These are phyloP conservation scores for Melitaea athalia DNA, from an alignment of 2,888 invertebrate genomes.

Conservation along the genomic window DNA sequence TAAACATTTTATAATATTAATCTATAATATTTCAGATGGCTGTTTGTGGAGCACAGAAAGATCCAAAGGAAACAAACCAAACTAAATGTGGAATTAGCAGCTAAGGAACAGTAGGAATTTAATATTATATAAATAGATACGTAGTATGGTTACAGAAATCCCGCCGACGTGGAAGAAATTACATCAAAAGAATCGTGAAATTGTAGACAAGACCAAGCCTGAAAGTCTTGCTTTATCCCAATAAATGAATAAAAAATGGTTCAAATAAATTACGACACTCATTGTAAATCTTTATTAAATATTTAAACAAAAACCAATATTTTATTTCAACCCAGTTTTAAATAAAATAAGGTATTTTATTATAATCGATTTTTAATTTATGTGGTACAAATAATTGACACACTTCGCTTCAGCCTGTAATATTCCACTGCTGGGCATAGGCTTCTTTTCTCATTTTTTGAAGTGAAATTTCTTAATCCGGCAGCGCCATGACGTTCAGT, in stretches of 20 bases:
- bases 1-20: background rate
- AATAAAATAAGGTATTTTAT: too few species aligned
- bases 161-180: slow-evolving; percentile 27
- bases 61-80: slow-evolving; percentile 35
- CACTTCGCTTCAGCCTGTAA: too few species aligned
- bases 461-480: too few species aligned
- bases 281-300: background rate
- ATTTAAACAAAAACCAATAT: background rate
- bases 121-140: slow-evolving; percentile 2
- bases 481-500: too few species aligned
- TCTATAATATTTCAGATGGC: slow-evolving; percentile 46
- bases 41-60: slow-evolving; percentile 56
- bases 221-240: slow-evolving; percentile 19
- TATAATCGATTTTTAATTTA: too few species aligned
- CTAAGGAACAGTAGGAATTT: slow-evolving; percentile 19
- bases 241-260: slow-evolving; percentile 14
- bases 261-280: background rate
- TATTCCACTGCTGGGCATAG: too few species aligned
- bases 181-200: slow-evolving; percentile 20
- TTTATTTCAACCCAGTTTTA: too few species aligned
- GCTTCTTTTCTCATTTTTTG: too few species aligned
- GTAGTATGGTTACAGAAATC: slow-evolving; percentile 13
- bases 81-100: slow-evolving; percentile 27
- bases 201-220: slow-evolving; percentile 16
- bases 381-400: too few species aligned